Evolutionary conservation across 2,797 vertebrate species (phyloP).

Genomic region (Rhabdophis nuchalis): DNA sequence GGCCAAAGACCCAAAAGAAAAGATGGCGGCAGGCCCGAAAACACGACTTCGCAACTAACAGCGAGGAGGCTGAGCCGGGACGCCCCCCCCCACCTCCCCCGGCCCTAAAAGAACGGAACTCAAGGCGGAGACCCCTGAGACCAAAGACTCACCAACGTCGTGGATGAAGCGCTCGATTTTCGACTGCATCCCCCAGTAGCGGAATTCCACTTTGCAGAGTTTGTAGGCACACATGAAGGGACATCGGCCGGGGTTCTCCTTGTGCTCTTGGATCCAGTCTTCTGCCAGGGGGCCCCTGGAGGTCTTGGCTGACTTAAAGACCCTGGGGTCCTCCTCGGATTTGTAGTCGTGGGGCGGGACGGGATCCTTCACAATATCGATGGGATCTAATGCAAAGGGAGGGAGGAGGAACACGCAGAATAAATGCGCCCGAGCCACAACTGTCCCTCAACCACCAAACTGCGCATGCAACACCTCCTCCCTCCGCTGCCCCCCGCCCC

Average conservation of each 20-base stretch:
- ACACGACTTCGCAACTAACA: too few species aligned
- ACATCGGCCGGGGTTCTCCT: constrained; percentile 74
- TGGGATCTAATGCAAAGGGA: constrained; percentile 77
- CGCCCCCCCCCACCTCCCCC: too few species aligned
- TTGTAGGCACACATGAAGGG: constrained; percentile 99
- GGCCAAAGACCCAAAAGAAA: too few species aligned
- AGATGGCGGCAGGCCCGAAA: too few species aligned
- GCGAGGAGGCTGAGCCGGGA: too few species aligned
- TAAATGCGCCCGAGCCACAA: neutral
- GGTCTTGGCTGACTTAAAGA: constrained; percentile 89
- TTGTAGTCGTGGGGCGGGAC: constrained; percentile 92
- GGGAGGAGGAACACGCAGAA: neutral
- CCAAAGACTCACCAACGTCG: constrained; percentile 81
- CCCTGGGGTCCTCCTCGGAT: constrained; percentile 89
- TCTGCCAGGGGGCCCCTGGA: constrained; percentile 88
- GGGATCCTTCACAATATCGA: constrained; percentile 95
- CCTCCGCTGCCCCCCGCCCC: too few species aligned
- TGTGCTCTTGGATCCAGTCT: constrained; percentile 91
- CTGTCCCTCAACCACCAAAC: neutral
- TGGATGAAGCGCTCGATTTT: constrained; percentile 99
- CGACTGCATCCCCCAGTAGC: constrained; percentile 99
- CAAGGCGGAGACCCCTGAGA: too few species aligned
- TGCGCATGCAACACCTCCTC: too few species aligned
- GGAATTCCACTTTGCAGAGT: constrained; percentile 97
- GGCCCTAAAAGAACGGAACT: neutral